Conservation (phyloP, 2,888 invertebrate genomes). For the Dendrolimus houi region DNA sequence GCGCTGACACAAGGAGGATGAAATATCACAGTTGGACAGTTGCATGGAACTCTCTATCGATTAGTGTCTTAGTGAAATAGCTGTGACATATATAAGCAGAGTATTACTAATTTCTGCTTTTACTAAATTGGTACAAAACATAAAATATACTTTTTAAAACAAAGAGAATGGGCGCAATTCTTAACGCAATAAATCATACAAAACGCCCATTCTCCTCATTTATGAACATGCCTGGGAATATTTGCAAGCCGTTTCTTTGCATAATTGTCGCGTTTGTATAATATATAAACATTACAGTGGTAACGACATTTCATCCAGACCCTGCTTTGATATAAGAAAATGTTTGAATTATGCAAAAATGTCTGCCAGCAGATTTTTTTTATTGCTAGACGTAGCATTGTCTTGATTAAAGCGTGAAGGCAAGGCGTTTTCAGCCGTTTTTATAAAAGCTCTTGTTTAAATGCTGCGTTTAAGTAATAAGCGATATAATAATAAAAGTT, state of each 20-base stretch:
- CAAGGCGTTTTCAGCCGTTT: background rate
- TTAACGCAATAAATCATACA: background rate
- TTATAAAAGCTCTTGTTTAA: background rate
- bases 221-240: background rate
- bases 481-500: background rate
- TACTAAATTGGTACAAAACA: too few relatives aligned
- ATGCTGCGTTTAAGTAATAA: background rate
- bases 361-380: background rate
- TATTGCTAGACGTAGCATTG: background rate
- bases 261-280: constrained; percentile 15
- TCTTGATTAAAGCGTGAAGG: background rate
- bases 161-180: background rate
- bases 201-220: background rate
- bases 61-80: too few relatives aligned
- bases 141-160: background rate
- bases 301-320: background rate
- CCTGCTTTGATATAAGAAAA: background rate
- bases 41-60: too few relatives aligned
- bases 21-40: too few relatives aligned
- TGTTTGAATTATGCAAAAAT: background rate
- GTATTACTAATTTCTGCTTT: too few relatives aligned
- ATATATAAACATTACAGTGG: constrained; percentile 5
- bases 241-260: constrained; percentile 7
- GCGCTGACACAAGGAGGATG: too few relatives aligned
- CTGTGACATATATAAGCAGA: too few relatives aligned